Percentiles rank a stretch among this genome's conserved stretches.
Conservation (phyloP, 2,797 vertebrate species). For the Oryzias dopingdopingensis region DNA sequence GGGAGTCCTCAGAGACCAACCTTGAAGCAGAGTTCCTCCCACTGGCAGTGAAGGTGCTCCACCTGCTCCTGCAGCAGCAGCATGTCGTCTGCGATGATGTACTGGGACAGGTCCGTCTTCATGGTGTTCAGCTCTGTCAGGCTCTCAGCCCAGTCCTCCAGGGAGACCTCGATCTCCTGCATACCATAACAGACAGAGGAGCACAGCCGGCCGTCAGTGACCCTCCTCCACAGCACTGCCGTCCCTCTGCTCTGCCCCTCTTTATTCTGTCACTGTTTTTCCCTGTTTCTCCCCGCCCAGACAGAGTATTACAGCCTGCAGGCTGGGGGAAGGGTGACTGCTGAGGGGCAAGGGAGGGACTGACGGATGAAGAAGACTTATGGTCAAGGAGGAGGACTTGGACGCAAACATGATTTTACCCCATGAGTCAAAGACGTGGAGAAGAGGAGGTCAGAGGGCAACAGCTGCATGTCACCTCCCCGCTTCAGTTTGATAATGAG, state of each 20-base stretch:
- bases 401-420: background rate
- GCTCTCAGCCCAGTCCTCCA: conserved; percentile 84
- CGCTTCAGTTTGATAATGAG: too few relatives aligned
- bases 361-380: conserved; percentile 3
- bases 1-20: conserved; percentile 57
- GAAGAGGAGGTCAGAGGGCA: too few relatives aligned
- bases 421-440: too few relatives aligned
- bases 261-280: conserved; percentile 32
- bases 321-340: conserved; percentile 43
- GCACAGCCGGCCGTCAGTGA: conserved; percentile 32
- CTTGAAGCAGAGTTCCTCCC: conserved; percentile 90
- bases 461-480: too few relatives aligned
- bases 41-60: conserved; percentile 85
- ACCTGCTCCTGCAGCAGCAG: conserved; percentile 86
- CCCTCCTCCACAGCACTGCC: conserved; percentile 22
- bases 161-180: conserved; percentile 89
- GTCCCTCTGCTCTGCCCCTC: conserved; percentile 18
- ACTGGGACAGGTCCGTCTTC: conserved; percentile 84
- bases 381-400: conserved; percentile 21
- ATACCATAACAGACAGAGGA: conserved; percentile 74
- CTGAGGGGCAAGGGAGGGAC: conserved; percentile 15
- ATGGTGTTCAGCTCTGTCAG: conserved; percentile 82
- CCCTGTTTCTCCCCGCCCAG: conserved; percentile 67
- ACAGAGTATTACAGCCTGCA: conserved; percentile 80
- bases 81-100: conserved; percentile 83